Percentiles rank a stretch among this genome's conserved stretches.
Evolutionary conservation across 2,113 vertebrate genomes (phyloP).

Genomic region (Octodon degus): DNA sequence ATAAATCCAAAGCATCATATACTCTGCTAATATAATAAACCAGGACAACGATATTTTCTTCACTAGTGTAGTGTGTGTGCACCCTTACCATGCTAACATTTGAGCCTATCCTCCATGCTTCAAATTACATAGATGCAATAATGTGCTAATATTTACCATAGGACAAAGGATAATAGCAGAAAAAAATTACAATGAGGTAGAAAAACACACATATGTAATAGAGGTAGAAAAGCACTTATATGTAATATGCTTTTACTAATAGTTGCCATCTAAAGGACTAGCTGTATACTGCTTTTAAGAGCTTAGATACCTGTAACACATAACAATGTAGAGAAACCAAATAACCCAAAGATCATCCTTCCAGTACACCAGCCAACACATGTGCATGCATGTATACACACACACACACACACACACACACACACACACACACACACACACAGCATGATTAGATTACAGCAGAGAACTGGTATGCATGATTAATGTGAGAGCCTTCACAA

Average conservation of each 20-base stretch:
- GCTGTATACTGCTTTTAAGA: not conserved
- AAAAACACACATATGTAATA: not conserved
- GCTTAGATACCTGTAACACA: not conserved
- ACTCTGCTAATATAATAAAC: not conserved
- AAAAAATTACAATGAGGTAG: not conserved
- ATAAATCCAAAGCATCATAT: not conserved
- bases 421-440: not conserved
- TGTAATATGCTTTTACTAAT: not conserved
- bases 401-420: not conserved
- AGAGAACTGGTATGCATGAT: not conserved
- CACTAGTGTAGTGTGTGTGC: not conserved
- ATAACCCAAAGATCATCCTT: not conserved
- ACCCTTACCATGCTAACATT: not conserved
- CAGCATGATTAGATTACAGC: not conserved
- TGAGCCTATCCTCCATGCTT: accelerated
- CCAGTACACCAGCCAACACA: not conserved
- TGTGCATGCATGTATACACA: too few relatives aligned
- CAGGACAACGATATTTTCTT: not conserved
- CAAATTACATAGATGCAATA: not conserved
- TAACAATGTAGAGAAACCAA: not conserved
- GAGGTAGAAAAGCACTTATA: not conserved
- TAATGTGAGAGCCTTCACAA: constrained; percentile 45
- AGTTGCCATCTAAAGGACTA: not conserved
- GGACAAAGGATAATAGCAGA: not conserved
- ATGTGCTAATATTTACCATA: not conserved